Base-by-base conservation (phyloP, 1,140 invertebrate genomes). In the Aplysia californica region DNA sequence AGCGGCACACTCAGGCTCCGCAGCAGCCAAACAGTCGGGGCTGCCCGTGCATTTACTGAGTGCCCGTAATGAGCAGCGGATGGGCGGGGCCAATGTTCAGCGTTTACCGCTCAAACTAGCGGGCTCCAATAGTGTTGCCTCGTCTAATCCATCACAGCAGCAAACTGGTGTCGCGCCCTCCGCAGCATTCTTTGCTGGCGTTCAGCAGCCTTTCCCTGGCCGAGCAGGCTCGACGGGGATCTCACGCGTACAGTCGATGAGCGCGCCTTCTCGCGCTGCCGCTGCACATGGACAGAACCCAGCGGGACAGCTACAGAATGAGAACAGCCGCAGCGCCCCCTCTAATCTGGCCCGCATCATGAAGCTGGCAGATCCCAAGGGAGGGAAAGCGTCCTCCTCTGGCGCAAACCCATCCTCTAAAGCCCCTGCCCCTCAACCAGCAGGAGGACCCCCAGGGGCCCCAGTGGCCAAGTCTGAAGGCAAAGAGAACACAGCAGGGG, bases 21-120 rank as follows among this genome's bases (percentile, higher is more conserved):
- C n/a, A 38, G 73, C 68, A n/a, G 44, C 61, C 38, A 83, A 84
- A 71, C 80, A 82, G 55, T 75, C 76, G 73, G 79, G 38, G 5
- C 61, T 83, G 74, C 86, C 80, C 0, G 84, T 94, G 20, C 94
- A 96, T 89, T 86, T 96, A 67, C 92, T 95, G 36, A 95, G 95
- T 88, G 93, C 95, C 44, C 95, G 93, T 38, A 96, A 96, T 90
- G 94, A 95, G 84, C 94, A 95, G 77, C 96, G 96, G 86, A 92
- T 93, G 82, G 80, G 83, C 84, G 88, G 78, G 10, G 80, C 75
- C 76, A 87, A 83, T 56, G 78, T 81, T 23, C 82, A 84, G 74
- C 76, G 76, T 36, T 44, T 85, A 18, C 83, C 83, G 2, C 65
- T 82, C 35, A 83, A 85, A 56, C 76, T 85, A 35, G 76, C 80